Evolutionary conservation across 1,140 invertebrate genomes (phyloP).

Genomic region (Uloborus diversus): DNA sequence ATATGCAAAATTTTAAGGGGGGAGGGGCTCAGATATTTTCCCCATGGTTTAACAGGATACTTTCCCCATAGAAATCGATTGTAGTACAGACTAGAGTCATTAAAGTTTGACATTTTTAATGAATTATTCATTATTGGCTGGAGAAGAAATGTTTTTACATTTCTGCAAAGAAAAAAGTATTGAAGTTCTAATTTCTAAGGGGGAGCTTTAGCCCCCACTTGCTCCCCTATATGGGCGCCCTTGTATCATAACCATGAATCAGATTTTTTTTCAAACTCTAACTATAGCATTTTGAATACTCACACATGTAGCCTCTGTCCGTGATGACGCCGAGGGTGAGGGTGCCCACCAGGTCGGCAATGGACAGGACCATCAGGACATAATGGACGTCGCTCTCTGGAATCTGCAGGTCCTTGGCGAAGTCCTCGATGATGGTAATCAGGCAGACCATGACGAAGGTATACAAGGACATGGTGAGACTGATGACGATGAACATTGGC

Average conservation of each 20-base stretch:
- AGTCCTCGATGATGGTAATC: conserved; percentile 51
- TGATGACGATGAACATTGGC: conserved; percentile 35
- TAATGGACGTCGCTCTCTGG: conserved; percentile 10
- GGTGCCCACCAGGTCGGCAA: conserved; percentile 26
- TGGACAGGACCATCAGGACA: conserved; percentile 35
- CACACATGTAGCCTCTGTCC: conserved; percentile 26
- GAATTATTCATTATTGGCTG: too few species aligned
- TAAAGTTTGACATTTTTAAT: too few species aligned
- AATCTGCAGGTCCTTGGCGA: conserved; percentile 23
- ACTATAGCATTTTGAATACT: conserved; percentile 1
- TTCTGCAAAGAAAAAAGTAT: too few species aligned
- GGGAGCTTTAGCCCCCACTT: too few species aligned
- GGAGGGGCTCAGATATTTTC: too few species aligned
- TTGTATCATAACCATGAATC: too few species aligned
- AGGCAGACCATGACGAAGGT: conserved; percentile 35
- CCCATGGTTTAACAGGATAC: too few species aligned
- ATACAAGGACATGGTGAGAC: conserved; percentile 30
- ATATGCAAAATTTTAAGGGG: too few species aligned
- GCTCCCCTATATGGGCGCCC: too few species aligned
- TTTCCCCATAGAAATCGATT: not conserved
- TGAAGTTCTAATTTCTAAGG: too few species aligned
- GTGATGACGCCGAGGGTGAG: conserved; percentile 30
- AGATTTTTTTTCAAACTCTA: not conserved
- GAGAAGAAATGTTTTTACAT: too few species aligned
- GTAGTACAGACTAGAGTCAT: too few species aligned